These are phyloP conservation scores for Episyrphus balteatus DNA, from an alignment of 1,140 invertebrate species.

Conservation along the genomic window DNA sequence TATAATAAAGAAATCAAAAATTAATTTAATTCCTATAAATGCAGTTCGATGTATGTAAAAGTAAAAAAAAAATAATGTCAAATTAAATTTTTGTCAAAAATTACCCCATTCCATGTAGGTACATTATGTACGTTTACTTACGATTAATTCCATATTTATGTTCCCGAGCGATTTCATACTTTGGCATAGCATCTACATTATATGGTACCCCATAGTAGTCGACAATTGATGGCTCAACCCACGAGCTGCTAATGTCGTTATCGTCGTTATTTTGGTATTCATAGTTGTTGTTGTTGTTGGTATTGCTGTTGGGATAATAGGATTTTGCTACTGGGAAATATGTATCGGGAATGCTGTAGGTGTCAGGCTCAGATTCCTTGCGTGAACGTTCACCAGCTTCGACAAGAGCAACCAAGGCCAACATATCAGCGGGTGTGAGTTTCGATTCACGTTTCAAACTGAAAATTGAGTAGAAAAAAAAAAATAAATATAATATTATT, in stretches of 20 bases:
- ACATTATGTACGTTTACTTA: neutral
- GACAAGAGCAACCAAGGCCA: constrained; percentile 30
- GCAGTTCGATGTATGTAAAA: too few species aligned
- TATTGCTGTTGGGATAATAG: neutral
- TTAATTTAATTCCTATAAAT: too few species aligned
- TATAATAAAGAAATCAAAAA: too few species aligned
- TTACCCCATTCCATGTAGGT: neutral
- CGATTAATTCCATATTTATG: constrained; percentile 21
- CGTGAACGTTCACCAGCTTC: constrained; percentile 32
- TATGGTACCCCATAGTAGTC: constrained; percentile 31
- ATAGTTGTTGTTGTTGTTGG: constrained; percentile 1
- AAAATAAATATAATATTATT: too few species aligned
- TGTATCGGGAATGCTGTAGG: neutral
- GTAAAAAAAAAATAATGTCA: too few species aligned
- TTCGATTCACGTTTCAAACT: constrained; percentile 26
- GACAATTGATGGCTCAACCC: constrained; percentile 21
- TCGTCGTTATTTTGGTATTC: constrained; percentile 20
- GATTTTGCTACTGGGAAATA: constrained; percentile 1
- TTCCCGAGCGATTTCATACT: constrained; percentile 26
- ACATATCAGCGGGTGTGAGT: constrained; percentile 31
- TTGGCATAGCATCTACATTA: constrained; percentile 24
- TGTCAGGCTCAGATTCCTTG: constrained; percentile 25
- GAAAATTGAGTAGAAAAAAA: too few species aligned
- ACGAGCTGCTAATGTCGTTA: constrained; percentile 11
- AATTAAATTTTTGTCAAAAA: neutral